Base-by-base conservation (phyloP, 2,888 invertebrate genomes). In the Agrotis segetum region DNA sequence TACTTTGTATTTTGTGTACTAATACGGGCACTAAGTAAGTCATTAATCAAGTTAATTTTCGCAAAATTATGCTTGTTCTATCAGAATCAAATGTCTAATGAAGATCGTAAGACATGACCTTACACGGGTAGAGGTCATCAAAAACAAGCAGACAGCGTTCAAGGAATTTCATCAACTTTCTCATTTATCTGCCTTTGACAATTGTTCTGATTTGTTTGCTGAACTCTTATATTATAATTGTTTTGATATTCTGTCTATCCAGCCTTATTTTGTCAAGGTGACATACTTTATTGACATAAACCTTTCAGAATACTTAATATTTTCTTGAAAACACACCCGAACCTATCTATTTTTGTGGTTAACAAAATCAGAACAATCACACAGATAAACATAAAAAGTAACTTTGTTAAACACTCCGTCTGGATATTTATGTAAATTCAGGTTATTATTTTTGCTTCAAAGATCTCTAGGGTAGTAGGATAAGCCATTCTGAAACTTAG, bases 101-200 rank as follows among this genome's bases (percentile, higher is more conserved):
- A 52, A 64, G 49, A 29, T 46, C 49, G 46, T 19, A 19, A 56
- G 46, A 60, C 14, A 50, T 50, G 62, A 50, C 68, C 68, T 68
- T 19, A 61, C 46, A 17, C 24, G 4, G 24, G n/a, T 21, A 60
- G 34, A 29, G 52, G 49, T 68, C 53, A 53, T 52, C 34, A 13
- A 19, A 61, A 67, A 66, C 13, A 19, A 34, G 55, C 13, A 56
- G 34, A 40, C 21, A 40, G 14, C 19, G 34, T 7, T n/a, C 29
- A 13, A 34, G 34, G 50, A 58, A 74, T 67, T 79, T 63, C 34
- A 60, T 74, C 11, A 62, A 59, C 21, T 79, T 44, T 76, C 29
- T 74, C n/a, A 58, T 72, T 40, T 40, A 40, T 40, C 40, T 40
- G 40, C 40, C 40, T 29, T 6, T 19, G 16, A 40, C 13, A 70